Evolutionary conservation across 1,140 invertebrate genomes (phyloP), one percentile per base, ranked within the genome.

Genomic region (Drosophila gunungcola): DNA sequence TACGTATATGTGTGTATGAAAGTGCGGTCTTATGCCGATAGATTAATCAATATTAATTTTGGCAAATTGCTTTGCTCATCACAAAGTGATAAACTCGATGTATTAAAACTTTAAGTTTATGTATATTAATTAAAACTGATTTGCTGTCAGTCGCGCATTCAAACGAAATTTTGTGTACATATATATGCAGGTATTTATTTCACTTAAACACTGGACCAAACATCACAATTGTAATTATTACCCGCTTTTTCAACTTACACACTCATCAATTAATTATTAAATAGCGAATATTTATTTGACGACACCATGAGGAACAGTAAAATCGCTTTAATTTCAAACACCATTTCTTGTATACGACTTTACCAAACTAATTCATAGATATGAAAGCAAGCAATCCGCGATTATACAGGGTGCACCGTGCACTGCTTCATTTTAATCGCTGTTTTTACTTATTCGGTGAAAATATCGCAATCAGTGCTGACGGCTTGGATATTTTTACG

Each of bases 341-440:
- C 60, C 64, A 68, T 68, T 68, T 68, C 64, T 65, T 65, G 64
- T 68, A 68, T 68, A 68, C 64, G 64, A 68, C 64, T 65, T 68
- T 68, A 68, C 60, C 46, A 68, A 67, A 65, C 64, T 64, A 49
- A 67, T 64, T 67, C 46, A 68, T 68, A 68, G 64, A 65, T 68
- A 64, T 68, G 64, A 68, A 64, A 64, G 64, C 61, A 68, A 68
- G 64, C 64, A 62, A 68, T 68, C 12, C 46, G 60, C 64, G 13
- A 67, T 51, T 63, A 12, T 16, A 68, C 38, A 68, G 64, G 64
- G 64, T 68, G 60, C 25, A 12, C 16, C 64, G 29, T 42, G 46
- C 38, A 29, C 42, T 10, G 27, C 12, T 21, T n/a, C 12, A 63
- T 63, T 25, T 48, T 63, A 39, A 67, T 63, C 58, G 64, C 13